These are phyloP conservation scores for Orthosia cruda DNA, from an alignment of 2,888 invertebrate species.

Conservation along the genomic window DNA sequence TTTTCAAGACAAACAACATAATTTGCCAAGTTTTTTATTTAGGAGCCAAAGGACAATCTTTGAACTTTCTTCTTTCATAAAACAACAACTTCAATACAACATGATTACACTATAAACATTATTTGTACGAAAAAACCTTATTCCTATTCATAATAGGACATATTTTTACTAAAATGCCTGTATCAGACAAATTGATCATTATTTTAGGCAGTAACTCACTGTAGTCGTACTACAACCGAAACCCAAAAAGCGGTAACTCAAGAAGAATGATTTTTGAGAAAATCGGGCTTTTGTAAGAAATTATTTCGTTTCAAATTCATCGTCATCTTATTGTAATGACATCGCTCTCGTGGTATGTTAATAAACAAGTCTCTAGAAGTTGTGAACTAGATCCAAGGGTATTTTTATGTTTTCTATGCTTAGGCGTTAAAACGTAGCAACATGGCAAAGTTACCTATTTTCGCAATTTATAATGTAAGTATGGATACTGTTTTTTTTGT, in stretches of 20 bases:
- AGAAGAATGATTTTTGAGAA: not conserved
- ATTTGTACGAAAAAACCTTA: not conserved
- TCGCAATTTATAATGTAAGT: too few species aligned
- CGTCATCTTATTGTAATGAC: too few species aligned
- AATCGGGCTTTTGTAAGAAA: not conserved
- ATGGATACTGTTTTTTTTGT: too few species aligned
- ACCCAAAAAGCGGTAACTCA: not conserved
- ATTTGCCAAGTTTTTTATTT: not conserved
- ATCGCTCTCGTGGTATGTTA: too few species aligned
- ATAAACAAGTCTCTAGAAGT: too few species aligned
- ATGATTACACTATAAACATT: not conserved
- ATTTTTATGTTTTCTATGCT: too few species aligned
- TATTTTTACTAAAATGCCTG: slow-evolving; percentile 26
- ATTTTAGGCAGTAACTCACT: slow-evolving; percentile 38
- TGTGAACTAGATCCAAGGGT: too few species aligned
- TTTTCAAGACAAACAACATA: not conserved
- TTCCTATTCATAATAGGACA: slow-evolving; percentile 19
- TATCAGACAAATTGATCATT: slow-evolving; percentile 56
- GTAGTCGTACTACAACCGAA: not conserved
- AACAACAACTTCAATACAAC: not conserved
- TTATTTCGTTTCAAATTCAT: too few species aligned
- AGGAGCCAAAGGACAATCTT: not conserved
- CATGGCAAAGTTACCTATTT: too few species aligned
- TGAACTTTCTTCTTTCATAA: not conserved
- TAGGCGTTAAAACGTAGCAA: too few species aligned